Evolutionary conservation across 2,888 invertebrate genomes (phyloP), one percentile per base, ranked within the genome.

Genomic region (Leptopilina drosophilae): DNA sequence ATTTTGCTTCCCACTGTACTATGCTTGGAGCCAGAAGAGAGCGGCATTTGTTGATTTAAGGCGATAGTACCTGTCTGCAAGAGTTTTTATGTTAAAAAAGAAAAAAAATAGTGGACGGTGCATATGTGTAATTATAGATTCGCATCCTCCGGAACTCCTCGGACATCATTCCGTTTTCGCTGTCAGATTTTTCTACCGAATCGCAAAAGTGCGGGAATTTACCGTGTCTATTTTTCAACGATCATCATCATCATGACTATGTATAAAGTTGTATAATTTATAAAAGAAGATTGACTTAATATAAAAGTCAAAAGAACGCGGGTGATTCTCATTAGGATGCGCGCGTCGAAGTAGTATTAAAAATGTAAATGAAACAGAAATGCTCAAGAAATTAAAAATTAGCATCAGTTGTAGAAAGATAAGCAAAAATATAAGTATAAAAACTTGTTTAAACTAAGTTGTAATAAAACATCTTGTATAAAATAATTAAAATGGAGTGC

Each of bases 11-110:
- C 84, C 82, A 80, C 78, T 81, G 80, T 83, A 80, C 81, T 80
- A 78, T 82, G 80, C 79, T 80, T 81, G 84, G 83, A 85, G 82
- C 82, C 83, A 83, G 80, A 82, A 79, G 81, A 80, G 78, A 84
- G 85, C 87, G 89, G 88, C 88, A 88, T 49, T 88, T 90, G 90
- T 90, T 90, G 90, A 89, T 90, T 90, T 88, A 88, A 90, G 88
- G 87, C 88, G 90, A 90, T 90, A 90, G 90, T 90, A 88, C 88
- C 84, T 85, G 87, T 83, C 90, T 87, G 88, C 85, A 83, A 86
- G 85, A 83, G 84, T 87, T 87, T 88, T 89, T 86, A 87, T 86
- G 84, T 80, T 84, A 83, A 49, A 49, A 49, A 49, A 46, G 9
- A 46, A 49, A 49, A 49, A 88, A 86, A 85, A 88, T 81, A 84